Base-by-base conservation (phyloP, 2,888 invertebrate genomes). In the Machimus atricapillus region DNA sequence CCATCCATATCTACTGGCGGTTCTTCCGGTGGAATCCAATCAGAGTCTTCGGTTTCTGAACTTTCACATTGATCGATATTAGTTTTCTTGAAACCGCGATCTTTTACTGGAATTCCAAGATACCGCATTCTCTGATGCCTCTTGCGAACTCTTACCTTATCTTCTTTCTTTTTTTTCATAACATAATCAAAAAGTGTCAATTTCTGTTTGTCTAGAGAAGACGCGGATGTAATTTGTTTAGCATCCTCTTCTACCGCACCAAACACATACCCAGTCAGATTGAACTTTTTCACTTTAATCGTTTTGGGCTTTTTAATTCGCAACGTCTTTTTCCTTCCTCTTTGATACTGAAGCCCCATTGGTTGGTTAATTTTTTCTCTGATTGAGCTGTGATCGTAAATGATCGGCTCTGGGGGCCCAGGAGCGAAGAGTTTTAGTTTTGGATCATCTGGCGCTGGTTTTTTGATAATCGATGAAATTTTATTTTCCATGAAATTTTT, bases 251-350 rank as follows among this genome's bases (percentile, higher is more conserved):
- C 85, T 4, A 76, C 86, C 8, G 89, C 89, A 0, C 90, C 90
- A 82, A 89, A 91, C 23, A 91, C 83, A 86, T 89, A 92, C 0
- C 90, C 90, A 12, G 92, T 92, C n/a, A 92, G 88, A 87, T 92
- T 92, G 19, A 92, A 92, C 86, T 92, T 92, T 43, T 90, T 91
- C 0, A 92, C 91, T 12, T 90, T 89, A 12, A 91, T 90, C 9
- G 89, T 89, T 19, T 89, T 90, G 0, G 92, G 92, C 43, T 91
- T 91, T 16, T 90, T 90, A 1, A 92, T 88, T 85, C 90, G 90
- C 0, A 92, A 82, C 4, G 90, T 90, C 88, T 90, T 91, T 9
- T 27, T 9, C 16, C n/a, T 34, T 6, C 16, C 7, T 27, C 77
- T 43, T 27, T 91, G 90, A 87, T 92, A 92, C 56, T 92, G 91